Conservation (phyloP, 23 tunicate genomes). For the Halocynthia aurantium region DNA sequence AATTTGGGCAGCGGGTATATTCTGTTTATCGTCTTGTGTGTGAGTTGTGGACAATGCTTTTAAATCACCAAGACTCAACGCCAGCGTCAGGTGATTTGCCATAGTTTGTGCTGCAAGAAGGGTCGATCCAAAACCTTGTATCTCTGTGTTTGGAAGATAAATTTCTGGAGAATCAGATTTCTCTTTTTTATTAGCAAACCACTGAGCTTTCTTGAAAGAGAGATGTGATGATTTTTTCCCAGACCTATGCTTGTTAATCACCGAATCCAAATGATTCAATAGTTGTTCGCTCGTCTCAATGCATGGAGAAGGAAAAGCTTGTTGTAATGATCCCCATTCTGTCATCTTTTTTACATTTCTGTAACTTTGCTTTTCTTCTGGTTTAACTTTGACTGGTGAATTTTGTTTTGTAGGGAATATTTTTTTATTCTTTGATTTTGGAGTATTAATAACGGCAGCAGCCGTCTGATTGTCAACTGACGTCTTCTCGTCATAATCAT, state of each 20-base stretch:
- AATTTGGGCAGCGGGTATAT: too few species aligned
- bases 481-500: too few species aligned
- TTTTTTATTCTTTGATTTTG: not conserved
- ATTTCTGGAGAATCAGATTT: not conserved
- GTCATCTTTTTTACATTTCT: conserved; percentile 21
- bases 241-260: conserved; percentile 4
- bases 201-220: not conserved
- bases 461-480: too few species aligned
- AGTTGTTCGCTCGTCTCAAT: not conserved
- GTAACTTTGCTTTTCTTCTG: conserved; percentile 9
- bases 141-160: conserved; percentile 4
- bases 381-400: not conserved
- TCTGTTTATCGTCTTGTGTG: too few species aligned
- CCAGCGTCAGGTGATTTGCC: conserved; percentile 23
- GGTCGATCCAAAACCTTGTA: not conserved
- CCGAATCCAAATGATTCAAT: conserved; percentile 4
- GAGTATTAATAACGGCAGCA: too few species aligned
- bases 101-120: conserved; percentile 23
- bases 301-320: conserved; percentile 3
- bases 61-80: conserved; percentile 7
- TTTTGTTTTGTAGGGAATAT: not conserved
- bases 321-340: conserved; percentile 21
- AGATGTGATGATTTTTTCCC: conserved; percentile 3
- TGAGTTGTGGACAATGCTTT: not conserved
- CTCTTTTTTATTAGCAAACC: not conserved